These are phyloP conservation scores for Arenicola marina DNA, from an alignment of 2,888 invertebrate genomes.

Conservation along the genomic window DNA sequence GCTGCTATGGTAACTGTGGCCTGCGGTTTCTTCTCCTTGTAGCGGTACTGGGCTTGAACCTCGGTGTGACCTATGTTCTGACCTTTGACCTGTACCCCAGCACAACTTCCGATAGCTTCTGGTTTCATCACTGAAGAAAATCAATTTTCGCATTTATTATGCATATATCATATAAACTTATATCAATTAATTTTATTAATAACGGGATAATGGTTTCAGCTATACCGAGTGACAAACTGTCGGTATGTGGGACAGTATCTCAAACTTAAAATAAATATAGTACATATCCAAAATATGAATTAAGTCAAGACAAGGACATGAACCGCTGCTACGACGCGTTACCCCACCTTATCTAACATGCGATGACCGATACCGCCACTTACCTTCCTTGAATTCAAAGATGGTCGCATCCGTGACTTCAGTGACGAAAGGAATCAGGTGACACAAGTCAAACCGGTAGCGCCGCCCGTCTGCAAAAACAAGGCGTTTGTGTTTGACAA, in stretches of 20 bases:
- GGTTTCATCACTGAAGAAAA: conserved; percentile 3
- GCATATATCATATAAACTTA: too few species aligned
- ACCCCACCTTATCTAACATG: too few species aligned
- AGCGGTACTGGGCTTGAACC: conserved; percentile 46
- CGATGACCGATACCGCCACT: too few species aligned
- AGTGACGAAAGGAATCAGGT: not conserved
- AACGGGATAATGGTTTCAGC: not conserved
- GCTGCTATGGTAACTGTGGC: conserved; percentile 55
- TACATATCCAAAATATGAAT: too few species aligned
- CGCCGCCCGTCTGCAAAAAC: not conserved
- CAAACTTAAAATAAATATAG: too few species aligned
- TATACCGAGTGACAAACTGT: too few species aligned
- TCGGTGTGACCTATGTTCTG: conserved; percentile 53
- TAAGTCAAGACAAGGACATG: too few species aligned
- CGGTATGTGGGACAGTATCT: too few species aligned
- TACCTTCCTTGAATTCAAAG: not conserved
- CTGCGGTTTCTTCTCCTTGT: conserved; percentile 39
- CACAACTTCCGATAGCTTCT: conserved; percentile 35
- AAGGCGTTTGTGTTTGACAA: too few species aligned
- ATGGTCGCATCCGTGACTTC: not conserved
- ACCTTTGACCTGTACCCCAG: conserved; percentile 46
- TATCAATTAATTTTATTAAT: too few species aligned
- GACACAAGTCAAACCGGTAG: not conserved
- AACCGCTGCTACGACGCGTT: too few species aligned
- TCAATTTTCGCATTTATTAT: too few species aligned